Conservation (phyloP, 2,888 invertebrate genomes). For the Hypsopygia costalis region DNA sequence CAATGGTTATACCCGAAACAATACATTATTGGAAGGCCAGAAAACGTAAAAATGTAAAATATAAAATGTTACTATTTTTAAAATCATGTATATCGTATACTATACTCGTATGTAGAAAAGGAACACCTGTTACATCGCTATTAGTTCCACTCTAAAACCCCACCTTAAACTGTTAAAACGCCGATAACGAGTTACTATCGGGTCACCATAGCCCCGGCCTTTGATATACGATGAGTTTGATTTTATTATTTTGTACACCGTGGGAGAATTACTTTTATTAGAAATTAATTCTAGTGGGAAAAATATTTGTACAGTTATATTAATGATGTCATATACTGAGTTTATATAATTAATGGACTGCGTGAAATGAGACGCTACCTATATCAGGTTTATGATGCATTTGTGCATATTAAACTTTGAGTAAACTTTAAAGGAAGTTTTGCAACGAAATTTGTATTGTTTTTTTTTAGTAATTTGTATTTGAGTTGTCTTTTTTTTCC, state of each 20-base stretch:
- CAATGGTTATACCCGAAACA: too few relatives aligned
- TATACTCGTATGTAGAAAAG: too few relatives aligned
- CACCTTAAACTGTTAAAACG: slow-evolving; percentile 1
- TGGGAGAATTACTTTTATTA: slow-evolving; percentile 20
- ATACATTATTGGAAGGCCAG: too few relatives aligned
- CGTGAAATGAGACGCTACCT: background rate
- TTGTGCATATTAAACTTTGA: too few relatives aligned
- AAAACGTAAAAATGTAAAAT: too few relatives aligned
- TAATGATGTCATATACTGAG: slow-evolving; percentile 2
- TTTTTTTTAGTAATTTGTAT: too few relatives aligned
- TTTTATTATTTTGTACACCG: slow-evolving; percentile 28
- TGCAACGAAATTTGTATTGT: too few relatives aligned
- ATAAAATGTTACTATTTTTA: too few relatives aligned
- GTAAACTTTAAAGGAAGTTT: too few relatives aligned
- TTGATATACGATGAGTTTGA: slow-evolving; percentile 33
- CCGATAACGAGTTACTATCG: slow-evolving; percentile 29
- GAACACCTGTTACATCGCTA: too few relatives aligned
- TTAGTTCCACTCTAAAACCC: background rate
- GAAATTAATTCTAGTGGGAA: slow-evolving; percentile 18
- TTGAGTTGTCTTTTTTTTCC: too few relatives aligned
- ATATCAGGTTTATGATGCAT: background rate
- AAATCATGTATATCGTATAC: too few relatives aligned
- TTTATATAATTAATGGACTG: background rate
- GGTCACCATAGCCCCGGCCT: slow-evolving; percentile 24
- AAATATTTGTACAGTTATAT: slow-evolving; percentile 11